Conservation (phyloP, 2,888 invertebrate genomes). For the Lithophane leautieri region DNA sequence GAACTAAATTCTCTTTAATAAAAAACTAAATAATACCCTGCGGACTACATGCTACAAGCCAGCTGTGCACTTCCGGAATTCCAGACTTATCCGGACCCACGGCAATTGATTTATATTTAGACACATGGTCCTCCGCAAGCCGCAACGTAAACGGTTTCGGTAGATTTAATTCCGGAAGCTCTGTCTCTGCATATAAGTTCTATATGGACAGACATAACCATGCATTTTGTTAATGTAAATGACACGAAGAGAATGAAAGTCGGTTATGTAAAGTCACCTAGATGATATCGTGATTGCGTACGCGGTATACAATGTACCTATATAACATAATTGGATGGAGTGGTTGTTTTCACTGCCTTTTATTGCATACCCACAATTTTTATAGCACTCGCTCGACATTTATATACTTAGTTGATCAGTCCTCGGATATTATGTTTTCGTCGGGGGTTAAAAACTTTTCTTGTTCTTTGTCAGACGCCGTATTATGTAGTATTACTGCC, state of each 20-base stretch:
- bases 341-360: constrained; percentile 34
- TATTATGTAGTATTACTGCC: too few species aligned
- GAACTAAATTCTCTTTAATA: constrained; percentile 3
- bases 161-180: constrained; percentile 1
- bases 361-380: constrained; percentile 39
- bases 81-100: constrained; percentile 9
- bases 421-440: too few species aligned
- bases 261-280: constrained; percentile 47
- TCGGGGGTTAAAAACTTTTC: neutral
- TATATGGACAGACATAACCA: neutral
- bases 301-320: constrained; percentile 6
- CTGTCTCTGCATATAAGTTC: neutral
- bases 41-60: neutral
- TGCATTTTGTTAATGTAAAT: constrained; percentile 31
- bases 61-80: neutral
- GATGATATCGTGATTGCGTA: constrained; percentile 37
- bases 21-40: neutral
- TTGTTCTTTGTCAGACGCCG: neutral
- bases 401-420: neutral
- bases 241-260: constrained; percentile 47
- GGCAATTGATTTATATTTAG: constrained; percentile 4
- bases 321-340: constrained; percentile 31
- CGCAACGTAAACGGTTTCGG: neutral
- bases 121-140: neutral
- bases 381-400: constrained; percentile 21